Evolutionary conservation across 1,140 invertebrate genomes (phyloP).

Genomic region (Steinernema khuongi): DNA sequence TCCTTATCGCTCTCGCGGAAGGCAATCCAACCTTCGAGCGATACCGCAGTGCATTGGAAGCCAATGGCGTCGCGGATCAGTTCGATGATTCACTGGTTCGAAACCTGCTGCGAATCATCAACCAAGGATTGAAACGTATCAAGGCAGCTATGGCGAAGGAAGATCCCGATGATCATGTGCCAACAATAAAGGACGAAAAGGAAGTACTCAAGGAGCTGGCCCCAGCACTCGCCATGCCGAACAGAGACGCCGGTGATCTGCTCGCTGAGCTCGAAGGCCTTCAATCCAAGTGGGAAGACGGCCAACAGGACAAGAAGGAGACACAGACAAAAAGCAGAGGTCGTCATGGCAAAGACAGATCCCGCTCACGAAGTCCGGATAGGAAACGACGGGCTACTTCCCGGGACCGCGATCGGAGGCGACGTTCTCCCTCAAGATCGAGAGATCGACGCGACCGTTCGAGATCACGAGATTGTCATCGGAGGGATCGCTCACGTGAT

Average conservation of each 20-base stretch:
- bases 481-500: slow-evolving; percentile 22
- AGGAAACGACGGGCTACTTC: slow-evolving; percentile 35
- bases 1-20: slow-evolving; percentile 84
- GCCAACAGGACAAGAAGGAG: slow-evolving; percentile 20
- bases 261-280: slow-evolving; percentile 84
- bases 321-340: not conserved
- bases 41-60: slow-evolving; percentile 77
- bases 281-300: slow-evolving; percentile 64
- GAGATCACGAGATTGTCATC: slow-evolving; percentile 18
- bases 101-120: slow-evolving; percentile 70
- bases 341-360: slow-evolving; percentile 32
- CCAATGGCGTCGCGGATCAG: slow-evolving; percentile 69
- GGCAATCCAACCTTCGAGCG: slow-evolving; percentile 76
- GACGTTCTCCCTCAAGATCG: slow-evolving; percentile 53
- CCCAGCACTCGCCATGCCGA: slow-evolving; percentile 81
- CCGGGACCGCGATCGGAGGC: slow-evolving; percentile 46
- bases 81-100: slow-evolving; percentile 60
- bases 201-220: slow-evolving; percentile 26
- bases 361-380: slow-evolving; percentile 36
- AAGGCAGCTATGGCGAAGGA: slow-evolving; percentile 18
- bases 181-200: slow-evolving; percentile 6
- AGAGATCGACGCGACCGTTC: slow-evolving; percentile 21
- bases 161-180: not conserved
- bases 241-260: slow-evolving; percentile 67
- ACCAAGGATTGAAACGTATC: not conserved